These are phyloP conservation scores for Drosophila hydei DNA, from an alignment of 1,140 invertebrate species.

Conservation along the genomic window DNA sequence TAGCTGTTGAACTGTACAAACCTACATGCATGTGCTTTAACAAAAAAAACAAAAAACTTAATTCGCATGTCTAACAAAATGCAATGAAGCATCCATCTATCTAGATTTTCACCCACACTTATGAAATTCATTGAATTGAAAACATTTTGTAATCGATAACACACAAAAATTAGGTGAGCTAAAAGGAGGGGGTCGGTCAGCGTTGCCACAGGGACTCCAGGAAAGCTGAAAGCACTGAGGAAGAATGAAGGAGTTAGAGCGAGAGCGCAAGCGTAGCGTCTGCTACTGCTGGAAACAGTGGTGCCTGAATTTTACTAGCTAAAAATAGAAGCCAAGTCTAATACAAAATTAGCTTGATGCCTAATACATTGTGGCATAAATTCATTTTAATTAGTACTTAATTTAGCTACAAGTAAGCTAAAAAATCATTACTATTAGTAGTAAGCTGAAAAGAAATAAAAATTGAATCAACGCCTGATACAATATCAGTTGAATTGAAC, in stretches of 20 bases:
- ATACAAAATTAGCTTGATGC: not conserved
- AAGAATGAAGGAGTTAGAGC: not conserved
- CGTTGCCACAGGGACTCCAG: not conserved
- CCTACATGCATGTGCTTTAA: slow-evolving; percentile 28
- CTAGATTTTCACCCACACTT: slow-evolving; percentile 13
- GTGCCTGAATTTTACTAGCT: not conserved
- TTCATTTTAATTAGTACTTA: not conserved
- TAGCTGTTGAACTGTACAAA: slow-evolving; percentile 76
- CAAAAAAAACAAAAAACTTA: slow-evolving; percentile 34
- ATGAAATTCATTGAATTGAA: slow-evolving; percentile 24
- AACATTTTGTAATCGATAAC: slow-evolving; percentile 26
- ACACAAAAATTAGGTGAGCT: not conserved
- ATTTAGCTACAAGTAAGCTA: not conserved
- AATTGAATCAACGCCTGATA: slow-evolving; percentile 29
- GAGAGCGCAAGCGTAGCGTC: not conserved
- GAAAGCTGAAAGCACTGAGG: not conserved
- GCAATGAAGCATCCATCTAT: slow-evolving; percentile 52
- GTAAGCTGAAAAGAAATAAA: not conserved
- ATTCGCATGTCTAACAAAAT: slow-evolving; percentile 45
- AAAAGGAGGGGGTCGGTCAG: not conserved
- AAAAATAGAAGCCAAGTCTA: not conserved
- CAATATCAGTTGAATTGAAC: slow-evolving; percentile 50
- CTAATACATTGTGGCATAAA: not conserved
- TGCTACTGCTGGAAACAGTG: not conserved
- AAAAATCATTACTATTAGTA: not conserved